phyloP scores from a whole-genome alignment of 2,797 vertebrate genomes.

The Amphiprion clarkii region DNA sequence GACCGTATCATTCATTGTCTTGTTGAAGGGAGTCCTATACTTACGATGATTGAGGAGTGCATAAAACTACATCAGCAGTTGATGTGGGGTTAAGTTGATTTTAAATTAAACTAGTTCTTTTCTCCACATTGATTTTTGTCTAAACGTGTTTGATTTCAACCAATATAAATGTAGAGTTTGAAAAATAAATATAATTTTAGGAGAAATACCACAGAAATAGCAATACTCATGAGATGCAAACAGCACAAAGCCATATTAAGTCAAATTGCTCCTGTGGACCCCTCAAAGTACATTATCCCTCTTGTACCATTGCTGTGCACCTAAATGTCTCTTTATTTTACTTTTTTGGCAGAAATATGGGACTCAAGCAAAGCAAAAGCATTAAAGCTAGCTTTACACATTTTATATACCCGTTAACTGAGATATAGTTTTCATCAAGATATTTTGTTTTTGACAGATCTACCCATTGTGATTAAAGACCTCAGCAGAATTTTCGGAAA shows the following conservation, averaged over 20 bases:
- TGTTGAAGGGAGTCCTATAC: no score
- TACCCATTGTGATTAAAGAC: background rate
- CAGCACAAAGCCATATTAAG: background rate
- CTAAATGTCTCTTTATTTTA: background rate
- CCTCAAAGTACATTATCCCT: slow-evolving; percentile 59
- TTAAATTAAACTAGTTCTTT: background rate
- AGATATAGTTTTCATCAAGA: background rate
- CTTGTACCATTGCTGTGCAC: slow-evolving; percentile 56
- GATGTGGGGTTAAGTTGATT: background rate
- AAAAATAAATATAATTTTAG: no score
- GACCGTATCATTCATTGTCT: no score
- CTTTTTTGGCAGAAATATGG: background rate
- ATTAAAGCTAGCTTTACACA: background rate
- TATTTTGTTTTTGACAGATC: background rate
- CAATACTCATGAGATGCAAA: background rate
- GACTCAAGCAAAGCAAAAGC: background rate
- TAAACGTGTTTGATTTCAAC: background rate
- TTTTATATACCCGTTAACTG: background rate
- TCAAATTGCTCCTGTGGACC: slow-evolving; percentile 44
- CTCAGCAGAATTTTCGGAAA: background rate
- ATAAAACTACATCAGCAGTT: background rate
- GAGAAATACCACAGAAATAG: no score
- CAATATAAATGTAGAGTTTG: background rate
- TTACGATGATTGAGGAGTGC: background rate
- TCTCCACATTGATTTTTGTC: background rate